Evolutionary conservation across 2,797 vertebrate species (phyloP).

Genomic region (Chrosomus eos): DNA sequence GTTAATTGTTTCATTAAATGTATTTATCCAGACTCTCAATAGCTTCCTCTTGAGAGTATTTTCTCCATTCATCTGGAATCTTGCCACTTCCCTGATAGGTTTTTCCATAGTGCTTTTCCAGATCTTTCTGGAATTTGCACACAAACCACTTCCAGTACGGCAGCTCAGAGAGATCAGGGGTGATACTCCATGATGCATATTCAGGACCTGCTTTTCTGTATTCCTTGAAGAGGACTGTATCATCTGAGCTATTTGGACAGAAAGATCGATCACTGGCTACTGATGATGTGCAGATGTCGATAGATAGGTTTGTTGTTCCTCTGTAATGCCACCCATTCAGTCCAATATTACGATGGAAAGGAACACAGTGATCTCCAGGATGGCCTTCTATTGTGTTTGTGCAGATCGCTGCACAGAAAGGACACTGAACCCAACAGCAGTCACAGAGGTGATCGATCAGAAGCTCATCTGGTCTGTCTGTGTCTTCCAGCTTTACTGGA

Average conservation of each 20-base stretch:
- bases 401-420: conserved; percentile 43
- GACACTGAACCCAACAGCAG: conserved; percentile 51
- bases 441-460: conserved; percentile 13
- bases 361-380: not conserved
- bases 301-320: not conserved
- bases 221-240: fast-evolving
- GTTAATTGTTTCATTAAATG: not conserved
- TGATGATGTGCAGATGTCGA: not conserved
- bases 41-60: not conserved
- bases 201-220: not conserved
- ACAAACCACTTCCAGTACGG: conserved; percentile 36
- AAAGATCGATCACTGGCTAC: not conserved
- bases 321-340: fast-evolving
- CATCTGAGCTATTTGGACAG: not conserved
- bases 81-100: fast-evolving
- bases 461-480: conserved; percentile 41
- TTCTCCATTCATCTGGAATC: conserved; percentile 7
- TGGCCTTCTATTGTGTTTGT: not conserved
- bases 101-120: not conserved
- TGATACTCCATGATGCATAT: conserved; percentile 4
- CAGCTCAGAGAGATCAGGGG: not conserved
- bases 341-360: not conserved
- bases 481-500: not conserved
- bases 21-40: not conserved
- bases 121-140: not conserved